These are phyloP conservation scores for Serinus canaria DNA, from an alignment of 2,113 vertebrate species.

Conservation along the genomic window DNA sequence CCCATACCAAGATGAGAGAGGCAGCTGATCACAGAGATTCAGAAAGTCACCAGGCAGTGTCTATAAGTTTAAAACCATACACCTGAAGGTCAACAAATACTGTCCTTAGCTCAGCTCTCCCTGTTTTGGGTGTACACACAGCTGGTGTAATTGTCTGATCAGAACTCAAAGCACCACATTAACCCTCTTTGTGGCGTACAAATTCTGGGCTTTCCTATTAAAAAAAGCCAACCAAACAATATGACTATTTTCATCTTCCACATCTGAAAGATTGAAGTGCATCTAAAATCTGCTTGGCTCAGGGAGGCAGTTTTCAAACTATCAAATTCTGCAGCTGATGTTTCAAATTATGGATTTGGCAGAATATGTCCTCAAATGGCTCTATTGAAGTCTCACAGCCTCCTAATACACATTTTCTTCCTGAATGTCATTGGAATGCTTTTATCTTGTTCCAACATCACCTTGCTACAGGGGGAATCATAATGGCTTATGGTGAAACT, in stretches of 20 bases:
- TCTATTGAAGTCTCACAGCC: background rate
- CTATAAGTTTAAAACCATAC: background rate
- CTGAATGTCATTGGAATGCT: background rate
- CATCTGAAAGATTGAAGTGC: background rate
- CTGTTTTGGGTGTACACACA: background rate
- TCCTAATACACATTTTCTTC: background rate
- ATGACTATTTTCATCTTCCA: background rate
- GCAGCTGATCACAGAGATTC: background rate
- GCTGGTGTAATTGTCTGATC: background rate
- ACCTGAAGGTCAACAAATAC: background rate
- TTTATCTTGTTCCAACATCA: background rate
- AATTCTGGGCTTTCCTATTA: background rate
- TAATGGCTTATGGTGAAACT: background rate
- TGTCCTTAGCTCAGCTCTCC: background rate
- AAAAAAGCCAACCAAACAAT: background rate
- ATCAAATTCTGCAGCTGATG: background rate
- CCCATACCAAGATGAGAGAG: background rate
- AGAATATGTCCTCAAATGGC: background rate
- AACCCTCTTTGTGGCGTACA: background rate
- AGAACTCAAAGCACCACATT: background rate
- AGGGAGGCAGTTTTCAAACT: background rate
- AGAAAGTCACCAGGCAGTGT: background rate
- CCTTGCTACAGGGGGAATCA: background rate
- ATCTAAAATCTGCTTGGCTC: background rate
- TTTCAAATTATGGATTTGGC: background rate